phyloP scores from a whole-genome alignment of 1,140 invertebrate species.

The Calycopis cecrops region DNA sequence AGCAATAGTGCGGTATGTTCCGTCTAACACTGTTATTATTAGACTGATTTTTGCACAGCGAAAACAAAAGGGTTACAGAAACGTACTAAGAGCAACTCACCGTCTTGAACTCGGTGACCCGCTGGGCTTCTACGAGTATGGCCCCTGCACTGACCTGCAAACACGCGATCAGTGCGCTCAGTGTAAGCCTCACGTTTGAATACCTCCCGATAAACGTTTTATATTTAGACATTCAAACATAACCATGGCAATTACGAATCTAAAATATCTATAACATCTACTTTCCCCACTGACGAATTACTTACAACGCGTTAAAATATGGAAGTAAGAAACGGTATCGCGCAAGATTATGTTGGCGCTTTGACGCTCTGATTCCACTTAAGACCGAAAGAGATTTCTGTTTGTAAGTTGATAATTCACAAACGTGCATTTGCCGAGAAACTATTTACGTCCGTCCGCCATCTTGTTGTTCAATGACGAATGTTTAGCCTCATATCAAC shows the following conservation, averaged over 20 bases:
- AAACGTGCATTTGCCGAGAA: slow-evolving; percentile 50
- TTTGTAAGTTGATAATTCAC: slow-evolving; percentile 57
- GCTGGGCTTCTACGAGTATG: slow-evolving; percentile 66
- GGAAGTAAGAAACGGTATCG: not conserved
- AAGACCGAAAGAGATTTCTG: slow-evolving; percentile 36
- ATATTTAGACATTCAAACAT: slow-evolving; percentile 23
- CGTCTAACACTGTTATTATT: not conserved
- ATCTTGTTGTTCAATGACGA: slow-evolving; percentile 66
- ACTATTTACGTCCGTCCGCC: slow-evolving; percentile 64
- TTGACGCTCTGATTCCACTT: slow-evolving; percentile 36
- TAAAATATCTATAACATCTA: too few relatives aligned
- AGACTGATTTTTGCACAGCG: not conserved
- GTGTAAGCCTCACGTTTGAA: slow-evolving; percentile 49
- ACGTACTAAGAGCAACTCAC: slow-evolving; percentile 50
- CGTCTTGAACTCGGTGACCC: slow-evolving; percentile 61
- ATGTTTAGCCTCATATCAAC: slow-evolving; percentile 42
- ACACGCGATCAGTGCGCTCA: slow-evolving; percentile 68
- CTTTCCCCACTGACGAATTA: too few relatives aligned
- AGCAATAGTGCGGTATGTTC: not conserved
- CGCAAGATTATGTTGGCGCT: slow-evolving; percentile 26
- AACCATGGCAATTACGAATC: not conserved
- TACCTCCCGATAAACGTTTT: slow-evolving; percentile 31
- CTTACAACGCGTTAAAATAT: not conserved
- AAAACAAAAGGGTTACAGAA: slow-evolving; percentile 16
- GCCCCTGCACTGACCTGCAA: slow-evolving; percentile 69